Percentiles rank a stretch among this genome's conserved stretches.
These are phyloP conservation scores for Pseudomyrmex flavicornis DNA, from an alignment of 1,140 invertebrate species.

Conservation along the genomic window DNA sequence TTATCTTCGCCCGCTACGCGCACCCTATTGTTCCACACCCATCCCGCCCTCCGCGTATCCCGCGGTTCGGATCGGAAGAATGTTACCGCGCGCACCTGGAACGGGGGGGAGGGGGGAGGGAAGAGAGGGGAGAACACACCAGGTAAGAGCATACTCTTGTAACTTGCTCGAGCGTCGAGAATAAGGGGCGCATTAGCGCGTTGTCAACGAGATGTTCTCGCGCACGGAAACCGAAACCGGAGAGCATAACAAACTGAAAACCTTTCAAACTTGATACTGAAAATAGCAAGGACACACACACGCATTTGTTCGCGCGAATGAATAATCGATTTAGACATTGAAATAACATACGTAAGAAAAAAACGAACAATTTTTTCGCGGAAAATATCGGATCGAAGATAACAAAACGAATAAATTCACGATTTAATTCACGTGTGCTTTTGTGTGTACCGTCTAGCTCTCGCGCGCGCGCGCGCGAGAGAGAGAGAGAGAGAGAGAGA, in stretches of 20 bases:
- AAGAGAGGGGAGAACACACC: not conserved
- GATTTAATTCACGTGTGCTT: no score
- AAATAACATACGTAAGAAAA: no score
- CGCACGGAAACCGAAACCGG: not conserved
- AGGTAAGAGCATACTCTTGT: conserved; percentile 40
- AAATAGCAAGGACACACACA: not conserved
- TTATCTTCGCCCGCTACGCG: conserved; percentile 67
- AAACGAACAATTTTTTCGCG: no score
- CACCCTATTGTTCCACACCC: conserved; percentile 68
- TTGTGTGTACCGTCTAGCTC: no score
- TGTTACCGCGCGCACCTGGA: conserved; percentile 37
- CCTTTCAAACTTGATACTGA: not conserved
- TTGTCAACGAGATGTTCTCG: not conserved
- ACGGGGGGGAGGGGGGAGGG: no score
- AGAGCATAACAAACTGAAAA: not conserved
- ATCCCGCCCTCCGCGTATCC: conserved; percentile 24
- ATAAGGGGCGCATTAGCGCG: conserved; percentile 1
- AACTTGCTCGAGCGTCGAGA: not conserved
- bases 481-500: no score
- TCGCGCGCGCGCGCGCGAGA: no score
- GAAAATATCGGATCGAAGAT: no score
- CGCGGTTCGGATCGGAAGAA: conserved; percentile 17
- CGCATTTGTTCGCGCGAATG: no score
- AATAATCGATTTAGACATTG: no score
- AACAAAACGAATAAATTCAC: no score